Percentiles rank a stretch among this genome's conserved stretches.
These are phyloP conservation scores for Arion vulgaris DNA, from an alignment of 1,140 invertebrate species.

Conservation along the genomic window DNA sequence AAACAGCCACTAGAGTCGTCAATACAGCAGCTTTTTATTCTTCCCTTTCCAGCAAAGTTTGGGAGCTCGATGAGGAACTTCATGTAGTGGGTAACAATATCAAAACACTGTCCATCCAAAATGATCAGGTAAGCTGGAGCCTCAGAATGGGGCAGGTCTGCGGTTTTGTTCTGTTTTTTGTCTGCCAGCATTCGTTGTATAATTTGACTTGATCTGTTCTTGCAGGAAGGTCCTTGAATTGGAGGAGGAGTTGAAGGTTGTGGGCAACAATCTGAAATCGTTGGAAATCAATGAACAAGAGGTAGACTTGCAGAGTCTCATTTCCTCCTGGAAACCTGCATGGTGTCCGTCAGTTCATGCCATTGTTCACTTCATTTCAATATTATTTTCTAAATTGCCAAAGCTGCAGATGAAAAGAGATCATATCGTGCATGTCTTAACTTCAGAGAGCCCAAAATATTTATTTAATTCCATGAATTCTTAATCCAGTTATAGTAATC, in stretches of 20 bases:
- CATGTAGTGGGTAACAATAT: conserved; percentile 99
- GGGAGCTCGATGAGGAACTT: conserved; percentile 99
- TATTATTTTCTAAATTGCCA: neutral
- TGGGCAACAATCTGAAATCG: conserved; percentile 99
- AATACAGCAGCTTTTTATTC: conserved; percentile 21
- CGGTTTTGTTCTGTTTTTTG: too few species aligned
- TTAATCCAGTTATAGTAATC: neutral
- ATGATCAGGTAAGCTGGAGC: conserved; percentile 92
- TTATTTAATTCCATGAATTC: neutral
- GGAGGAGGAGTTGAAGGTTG: conserved; percentile 99
- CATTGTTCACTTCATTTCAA: conserved; percentile 8
- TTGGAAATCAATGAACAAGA: conserved; percentile 92
- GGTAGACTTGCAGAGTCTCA: conserved; percentile 54
- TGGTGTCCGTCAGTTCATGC: conserved; percentile 49
- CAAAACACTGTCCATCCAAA: conserved; percentile 99
- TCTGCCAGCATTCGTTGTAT: conserved; percentile 30
- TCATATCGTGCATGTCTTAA: conserved; percentile 22
- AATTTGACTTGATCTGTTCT: conserved; percentile 60
- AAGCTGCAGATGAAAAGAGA: conserved; percentile 2
- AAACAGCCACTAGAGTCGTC: neutral
- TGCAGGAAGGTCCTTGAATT: conserved; percentile 99
- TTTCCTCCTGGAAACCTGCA: conserved; percentile 51
- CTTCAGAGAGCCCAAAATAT: conserved; percentile 42
- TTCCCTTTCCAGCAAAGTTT: conserved; percentile 89
- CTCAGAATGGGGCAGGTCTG: conserved; percentile 29